Conservation (phyloP, 2,113 vertebrate genomes). For the Pleuronectes platessa region DNA sequence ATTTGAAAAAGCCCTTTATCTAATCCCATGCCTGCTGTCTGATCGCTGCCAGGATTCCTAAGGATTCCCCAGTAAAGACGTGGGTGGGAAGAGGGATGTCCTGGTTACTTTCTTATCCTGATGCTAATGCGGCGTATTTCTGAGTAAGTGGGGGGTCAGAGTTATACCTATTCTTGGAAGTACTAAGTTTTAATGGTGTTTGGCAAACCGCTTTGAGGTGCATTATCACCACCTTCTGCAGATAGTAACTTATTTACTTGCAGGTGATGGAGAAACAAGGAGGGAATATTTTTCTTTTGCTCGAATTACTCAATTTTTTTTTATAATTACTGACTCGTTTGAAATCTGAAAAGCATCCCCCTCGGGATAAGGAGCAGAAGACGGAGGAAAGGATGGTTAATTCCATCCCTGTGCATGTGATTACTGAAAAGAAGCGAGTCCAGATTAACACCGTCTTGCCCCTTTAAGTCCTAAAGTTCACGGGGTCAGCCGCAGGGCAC, state of each 20-base stretch:
- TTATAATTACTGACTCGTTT: no score
- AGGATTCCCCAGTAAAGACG: background rate
- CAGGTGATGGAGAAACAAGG: background rate
- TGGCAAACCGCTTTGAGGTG: no score
- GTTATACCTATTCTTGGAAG: background rate
- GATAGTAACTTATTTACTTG: no score
- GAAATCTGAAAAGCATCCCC: no score
- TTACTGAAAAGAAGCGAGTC: constrained; percentile 55
- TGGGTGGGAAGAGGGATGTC: background rate
- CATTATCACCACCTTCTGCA: no score
- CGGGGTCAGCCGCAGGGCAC: constrained; percentile 42
- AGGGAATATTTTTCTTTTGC: background rate
- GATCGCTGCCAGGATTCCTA: constrained; percentile 20
- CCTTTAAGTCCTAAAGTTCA: constrained; percentile 42
- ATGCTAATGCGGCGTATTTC: no score
- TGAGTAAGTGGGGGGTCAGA: background rate
- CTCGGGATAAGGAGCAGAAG: constrained; percentile 32
- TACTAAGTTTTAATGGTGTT: no score
- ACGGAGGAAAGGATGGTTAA: constrained; percentile 42
- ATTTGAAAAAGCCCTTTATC: constrained; percentile 33
- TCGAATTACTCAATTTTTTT: no score
- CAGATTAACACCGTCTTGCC: constrained; percentile 54
- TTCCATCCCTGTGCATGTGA: constrained; percentile 54
- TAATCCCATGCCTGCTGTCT: constrained; percentile 41
- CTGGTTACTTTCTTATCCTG: background rate